Evolutionary conservation across 2,113 vertebrate species (phyloP).

Genomic region (Tachysurus fulvidraco): DNA sequence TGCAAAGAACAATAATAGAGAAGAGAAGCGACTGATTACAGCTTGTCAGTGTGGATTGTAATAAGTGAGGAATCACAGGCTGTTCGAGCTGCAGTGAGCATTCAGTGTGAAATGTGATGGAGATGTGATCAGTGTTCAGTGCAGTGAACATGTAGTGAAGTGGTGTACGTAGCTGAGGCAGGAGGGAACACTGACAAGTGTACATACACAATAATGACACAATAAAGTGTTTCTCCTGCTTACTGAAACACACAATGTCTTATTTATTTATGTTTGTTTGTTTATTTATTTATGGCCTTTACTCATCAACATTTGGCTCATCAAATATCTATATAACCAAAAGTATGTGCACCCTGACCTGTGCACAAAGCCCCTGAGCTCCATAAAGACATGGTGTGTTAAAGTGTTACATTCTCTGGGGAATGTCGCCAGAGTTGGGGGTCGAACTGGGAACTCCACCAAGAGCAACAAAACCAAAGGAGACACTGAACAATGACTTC

Average conservation of each 20-base stretch:
- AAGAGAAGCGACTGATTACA: conserved; percentile 6
- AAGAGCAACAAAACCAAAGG: too few species aligned
- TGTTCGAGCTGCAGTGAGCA: conserved; percentile 35
- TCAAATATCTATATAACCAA: neutral
- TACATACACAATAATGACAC: neutral
- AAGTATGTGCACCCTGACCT: neutral
- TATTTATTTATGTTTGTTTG: neutral
- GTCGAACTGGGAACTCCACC: too few species aligned
- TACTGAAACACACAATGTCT: neutral
- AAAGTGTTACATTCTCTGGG: too few species aligned
- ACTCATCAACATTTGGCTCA: neutral
- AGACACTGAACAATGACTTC: too few species aligned
- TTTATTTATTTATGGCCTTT: neutral
- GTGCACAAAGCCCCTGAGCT: neutral
- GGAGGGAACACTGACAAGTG: neutral
- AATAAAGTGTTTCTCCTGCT: neutral
- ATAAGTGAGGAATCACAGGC: neutral
- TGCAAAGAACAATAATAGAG: conserved; percentile 80
- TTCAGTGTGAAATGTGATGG: conserved; percentile 20
- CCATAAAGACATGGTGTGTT: neutral
- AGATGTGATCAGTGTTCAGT: conserved; percentile 12
- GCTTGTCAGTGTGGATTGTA: neutral
- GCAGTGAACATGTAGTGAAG: conserved; percentile 18
- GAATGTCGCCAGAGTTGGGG: too few species aligned
- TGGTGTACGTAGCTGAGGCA: conserved; percentile 5